These are phyloP conservation scores for Enteromius trimaculatus DNA, from an alignment of 2,797 vertebrate genomes.

Conservation along the genomic window DNA sequence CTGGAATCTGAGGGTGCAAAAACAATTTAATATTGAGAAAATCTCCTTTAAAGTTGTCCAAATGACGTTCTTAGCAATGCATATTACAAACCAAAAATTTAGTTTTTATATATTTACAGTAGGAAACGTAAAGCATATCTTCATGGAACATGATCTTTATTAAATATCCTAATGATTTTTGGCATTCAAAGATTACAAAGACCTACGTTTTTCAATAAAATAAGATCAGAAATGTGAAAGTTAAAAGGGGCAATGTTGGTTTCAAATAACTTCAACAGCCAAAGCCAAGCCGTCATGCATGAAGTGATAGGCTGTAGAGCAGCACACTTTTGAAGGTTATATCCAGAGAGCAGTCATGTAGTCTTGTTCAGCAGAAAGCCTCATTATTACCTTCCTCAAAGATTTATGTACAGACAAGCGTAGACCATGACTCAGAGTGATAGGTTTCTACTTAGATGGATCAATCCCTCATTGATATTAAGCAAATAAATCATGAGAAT, in stretches of 20 bases:
- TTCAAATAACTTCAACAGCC: conserved; percentile 22
- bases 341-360: conserved; percentile 25
- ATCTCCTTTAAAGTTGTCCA: too few relatives aligned
- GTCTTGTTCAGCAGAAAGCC: conserved; percentile 32
- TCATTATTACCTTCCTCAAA: conserved; percentile 37
- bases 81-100: too few relatives aligned
- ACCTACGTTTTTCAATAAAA: background rate
- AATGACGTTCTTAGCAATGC: too few relatives aligned
- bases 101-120: too few relatives aligned
- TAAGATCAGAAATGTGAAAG: conserved; percentile 10
- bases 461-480: conserved; percentile 40
- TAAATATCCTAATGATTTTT: too few relatives aligned
- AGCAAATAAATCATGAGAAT: conserved; percentile 40
- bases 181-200: background rate
- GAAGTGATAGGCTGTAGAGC: background rate
- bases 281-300: conserved; percentile 27
- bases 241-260: background rate
- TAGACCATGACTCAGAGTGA: conserved; percentile 31
- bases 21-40: too few relatives aligned
- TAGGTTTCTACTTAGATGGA: conserved; percentile 30
- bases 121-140: too few relatives aligned
- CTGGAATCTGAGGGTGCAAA: too few relatives aligned
- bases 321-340: conserved; percentile 28
- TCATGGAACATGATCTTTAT: too few relatives aligned
- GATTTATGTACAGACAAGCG: conserved; percentile 4